Evolutionary conservation across 37 sponge, comb jelly and placozoan species (phyloP), one percentile per base, ranked within the genome.

Genomic region (Corticium candelabrum): DNA sequence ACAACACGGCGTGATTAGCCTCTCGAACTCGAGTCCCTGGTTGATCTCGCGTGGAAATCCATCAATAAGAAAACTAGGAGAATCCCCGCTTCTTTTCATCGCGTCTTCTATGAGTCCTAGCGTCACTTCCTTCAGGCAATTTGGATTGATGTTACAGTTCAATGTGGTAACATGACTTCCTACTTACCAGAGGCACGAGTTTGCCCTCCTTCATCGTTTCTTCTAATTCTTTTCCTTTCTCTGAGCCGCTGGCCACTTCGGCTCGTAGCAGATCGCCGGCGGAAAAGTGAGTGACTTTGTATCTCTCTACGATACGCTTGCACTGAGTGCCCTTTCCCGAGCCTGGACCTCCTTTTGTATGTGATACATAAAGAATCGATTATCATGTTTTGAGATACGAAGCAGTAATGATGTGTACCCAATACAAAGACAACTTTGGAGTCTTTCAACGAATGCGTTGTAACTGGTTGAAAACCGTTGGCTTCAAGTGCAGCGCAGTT

Each of bases 1-100:
- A 31, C 79, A 73, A 27, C 87, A 84, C 74, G 78, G 11, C 11
- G 11, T 11, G 11, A 43, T 43, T 5, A 21, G 56, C 5, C 86
- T 69, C 57, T 85, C 85, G 50, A 89, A 93, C 36, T 83, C n/a
- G 31, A 76, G 67, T 0, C 78, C 88, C 67, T 93, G 90, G 0
- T 76, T 68, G 21, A 84, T 68, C 71, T 93, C 86, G 40, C 94
- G 77, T 35, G 94, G 94, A 68, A 89, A 93, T 41, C 94, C 94
- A 82, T 93, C 94, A 36, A 93, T 76, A 36, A 93, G 90, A 67
- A 84, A 90, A 11, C 87, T 87, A 3, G 27, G 37, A 34, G 84
- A 56, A 34, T 80, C 80, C 15, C 30, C 33, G 2, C 34, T 77
- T 37, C 41, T 50, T 37, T 77, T 68, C 40, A 87, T 87, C 40